Percentiles rank a stretch among this genome's conserved stretches.
phyloP scores from a whole-genome alignment of 2,888 invertebrate genomes.

The Cylloceria caligata region DNA sequence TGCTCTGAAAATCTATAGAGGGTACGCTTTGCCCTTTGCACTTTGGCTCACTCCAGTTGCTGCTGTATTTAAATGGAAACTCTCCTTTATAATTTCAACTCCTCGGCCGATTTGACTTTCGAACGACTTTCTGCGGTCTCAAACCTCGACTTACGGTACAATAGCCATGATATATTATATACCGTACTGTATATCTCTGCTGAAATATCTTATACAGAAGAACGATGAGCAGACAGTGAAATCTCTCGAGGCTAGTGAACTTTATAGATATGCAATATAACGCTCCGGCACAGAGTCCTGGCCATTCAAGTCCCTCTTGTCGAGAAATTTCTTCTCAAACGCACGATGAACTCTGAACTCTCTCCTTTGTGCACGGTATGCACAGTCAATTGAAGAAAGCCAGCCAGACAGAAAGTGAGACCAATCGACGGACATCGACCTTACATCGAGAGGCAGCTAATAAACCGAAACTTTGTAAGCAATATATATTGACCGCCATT shows the following conservation, averaged over 20 bases:
- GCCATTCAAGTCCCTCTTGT: slow-evolving; percentile 38
- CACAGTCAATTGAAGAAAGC: slow-evolving; percentile 12
- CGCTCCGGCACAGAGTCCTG: slow-evolving; percentile 34
- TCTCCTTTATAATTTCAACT: slow-evolving; percentile 60
- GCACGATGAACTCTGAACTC: slow-evolving; percentile 45
- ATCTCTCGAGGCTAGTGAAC: slow-evolving; percentile 46
- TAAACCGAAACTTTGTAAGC: background rate
- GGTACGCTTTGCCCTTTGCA: background rate
- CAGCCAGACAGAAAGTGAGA: slow-evolving; percentile 12
- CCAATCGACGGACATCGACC: background rate
- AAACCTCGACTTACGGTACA: slow-evolving; percentile 18
- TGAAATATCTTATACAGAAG: slow-evolving; percentile 49
- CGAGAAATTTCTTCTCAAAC: slow-evolving; percentile 47
- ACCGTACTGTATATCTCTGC: background rate
- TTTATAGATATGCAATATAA: slow-evolving; percentile 56
- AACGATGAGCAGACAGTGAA: slow-evolving; percentile 35
- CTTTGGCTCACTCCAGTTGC: slow-evolving; percentile 18
- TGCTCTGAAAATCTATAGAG: slow-evolving; percentile 22
- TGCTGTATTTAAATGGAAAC: slow-evolving; percentile 52
- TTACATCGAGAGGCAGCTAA: background rate
- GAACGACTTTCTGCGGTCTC: slow-evolving; percentile 52
- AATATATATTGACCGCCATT: background rate
- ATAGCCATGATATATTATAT: slow-evolving; percentile 35
- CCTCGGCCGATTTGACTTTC: slow-evolving; percentile 60
- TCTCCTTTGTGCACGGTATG: slow-evolving; percentile 23